These are phyloP conservation scores for Lepetodrilus schrolli DNA, from an alignment of 2,888 invertebrate genomes.

Conservation along the genomic window DNA sequence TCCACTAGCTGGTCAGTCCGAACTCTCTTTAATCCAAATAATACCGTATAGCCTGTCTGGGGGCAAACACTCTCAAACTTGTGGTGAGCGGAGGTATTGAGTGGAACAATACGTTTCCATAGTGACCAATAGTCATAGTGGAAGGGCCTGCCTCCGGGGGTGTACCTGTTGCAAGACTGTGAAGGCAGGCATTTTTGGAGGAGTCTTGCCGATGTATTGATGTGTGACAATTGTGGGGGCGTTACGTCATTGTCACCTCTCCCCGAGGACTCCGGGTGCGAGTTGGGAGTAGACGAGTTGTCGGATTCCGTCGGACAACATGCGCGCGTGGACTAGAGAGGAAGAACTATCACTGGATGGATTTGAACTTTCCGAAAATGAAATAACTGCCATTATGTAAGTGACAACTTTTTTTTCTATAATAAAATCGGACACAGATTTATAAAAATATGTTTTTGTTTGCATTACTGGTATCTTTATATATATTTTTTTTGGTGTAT, in stretches of 20 bases:
- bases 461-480: neutral
- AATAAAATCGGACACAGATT: neutral
- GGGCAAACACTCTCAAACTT: neutral
- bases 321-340: neutral
- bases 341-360: constrained; percentile 13
- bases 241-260: neutral
- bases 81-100: neutral
- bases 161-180: neutral
- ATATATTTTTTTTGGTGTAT: neutral
- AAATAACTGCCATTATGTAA: constrained; percentile 17
- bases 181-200: neutral
- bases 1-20: too few species aligned
- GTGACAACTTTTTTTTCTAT: neutral
- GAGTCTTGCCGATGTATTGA: neutral
- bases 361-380: constrained; percentile 4
- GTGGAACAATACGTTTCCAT: constrained; percentile 13
- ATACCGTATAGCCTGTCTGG: too few species aligned
- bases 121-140: neutral
- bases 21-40: too few species aligned
- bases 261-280: neutral
- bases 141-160: neutral
- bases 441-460: neutral
- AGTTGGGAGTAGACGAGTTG: neutral
- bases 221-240: neutral
- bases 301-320: neutral